Percentiles rank a stretch among this genome's conserved stretches.
Conservation (phyloP, 2,797 vertebrate genomes). For the Novumbra hubbsi region DNA sequence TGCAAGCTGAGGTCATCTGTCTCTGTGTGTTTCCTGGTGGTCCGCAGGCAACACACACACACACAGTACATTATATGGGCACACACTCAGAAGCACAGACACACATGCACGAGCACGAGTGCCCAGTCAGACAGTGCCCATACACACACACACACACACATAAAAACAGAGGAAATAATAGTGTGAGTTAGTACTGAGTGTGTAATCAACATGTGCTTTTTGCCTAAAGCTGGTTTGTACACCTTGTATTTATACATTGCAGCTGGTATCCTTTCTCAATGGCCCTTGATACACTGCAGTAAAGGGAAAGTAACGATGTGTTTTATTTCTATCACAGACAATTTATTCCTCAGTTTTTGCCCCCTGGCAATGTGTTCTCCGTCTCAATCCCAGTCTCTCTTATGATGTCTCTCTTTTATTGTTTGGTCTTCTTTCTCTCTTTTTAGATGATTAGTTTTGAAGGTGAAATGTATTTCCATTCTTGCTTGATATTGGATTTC, state of each 20-base stretch:
- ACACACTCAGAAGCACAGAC: constrained; percentile 8
- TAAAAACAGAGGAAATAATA: constrained; percentile 53
- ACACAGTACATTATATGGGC: constrained; percentile 8
- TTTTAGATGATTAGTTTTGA: no score
- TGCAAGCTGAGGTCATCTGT: constrained; percentile 61
- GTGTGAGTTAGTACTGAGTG: constrained; percentile 52
- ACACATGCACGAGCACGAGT: not conserved
- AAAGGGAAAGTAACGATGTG: constrained; percentile 19
- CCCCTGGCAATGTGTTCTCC: not conserved
- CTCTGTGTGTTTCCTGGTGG: constrained; percentile 41
- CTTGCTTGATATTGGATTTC: no score
- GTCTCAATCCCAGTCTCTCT: not conserved
- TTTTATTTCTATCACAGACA: not conserved
- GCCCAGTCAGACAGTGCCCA: constrained; percentile 1
- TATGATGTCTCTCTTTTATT: no score
- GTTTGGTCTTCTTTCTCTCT: no score
- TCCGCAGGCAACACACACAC: constrained; percentile 33
- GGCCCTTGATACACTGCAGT: constrained; percentile 26
- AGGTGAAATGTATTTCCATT: no score
- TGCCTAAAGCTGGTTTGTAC: constrained; percentile 50
- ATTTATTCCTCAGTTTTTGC: constrained; percentile 12
- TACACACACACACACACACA: constrained; percentile 2
- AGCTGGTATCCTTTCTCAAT: constrained; percentile 21
- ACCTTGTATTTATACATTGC: constrained; percentile 52
- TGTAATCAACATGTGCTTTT: constrained; percentile 53